Evolutionary conservation across 2,797 vertebrate genomes (phyloP).

Genomic region (Ctenosaura bakeri): DNA sequence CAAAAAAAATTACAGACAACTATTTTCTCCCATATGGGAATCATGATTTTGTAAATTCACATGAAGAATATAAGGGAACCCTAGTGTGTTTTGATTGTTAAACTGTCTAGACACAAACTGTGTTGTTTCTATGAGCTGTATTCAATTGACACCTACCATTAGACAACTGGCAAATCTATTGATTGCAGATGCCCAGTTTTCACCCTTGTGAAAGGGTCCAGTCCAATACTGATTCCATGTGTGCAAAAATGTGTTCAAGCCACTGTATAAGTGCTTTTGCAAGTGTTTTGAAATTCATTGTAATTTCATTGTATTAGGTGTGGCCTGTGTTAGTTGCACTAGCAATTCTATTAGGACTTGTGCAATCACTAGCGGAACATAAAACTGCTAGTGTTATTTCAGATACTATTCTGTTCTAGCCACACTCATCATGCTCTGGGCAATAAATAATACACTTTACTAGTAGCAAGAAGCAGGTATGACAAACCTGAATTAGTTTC

Average conservation of each 20-base stretch:
- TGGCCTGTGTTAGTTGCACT: not conserved
- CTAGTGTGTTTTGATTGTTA: slow-evolving; percentile 9
- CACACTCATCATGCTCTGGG: not conserved
- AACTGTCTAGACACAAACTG: not conserved
- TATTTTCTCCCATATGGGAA: not conserved
- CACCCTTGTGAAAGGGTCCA: not conserved
- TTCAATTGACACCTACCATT: not conserved
- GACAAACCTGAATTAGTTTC: slow-evolving; percentile 7
- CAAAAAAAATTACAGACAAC: not conserved
- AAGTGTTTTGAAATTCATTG: not conserved
- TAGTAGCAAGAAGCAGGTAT: not conserved
- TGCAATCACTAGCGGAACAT: not conserved
- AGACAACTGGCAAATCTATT: not conserved
- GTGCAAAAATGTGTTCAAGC: not conserved
- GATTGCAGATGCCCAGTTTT: not conserved
- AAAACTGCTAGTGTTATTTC: not conserved
- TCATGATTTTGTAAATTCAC: not conserved
- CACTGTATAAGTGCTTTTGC: not conserved
- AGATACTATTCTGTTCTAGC: not conserved
- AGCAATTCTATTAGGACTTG: not conserved
- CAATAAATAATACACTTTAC: not conserved
- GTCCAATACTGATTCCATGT: not conserved
- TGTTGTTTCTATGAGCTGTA: not conserved
- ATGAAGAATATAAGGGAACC: not conserved
- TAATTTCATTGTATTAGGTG: not conserved